Percentiles rank a stretch among this genome's conserved stretches.
These are phyloP conservation scores for Anneissia japonica DNA, from an alignment of 35 echinoderm and acorn worm species.

Conservation along the genomic window DNA sequence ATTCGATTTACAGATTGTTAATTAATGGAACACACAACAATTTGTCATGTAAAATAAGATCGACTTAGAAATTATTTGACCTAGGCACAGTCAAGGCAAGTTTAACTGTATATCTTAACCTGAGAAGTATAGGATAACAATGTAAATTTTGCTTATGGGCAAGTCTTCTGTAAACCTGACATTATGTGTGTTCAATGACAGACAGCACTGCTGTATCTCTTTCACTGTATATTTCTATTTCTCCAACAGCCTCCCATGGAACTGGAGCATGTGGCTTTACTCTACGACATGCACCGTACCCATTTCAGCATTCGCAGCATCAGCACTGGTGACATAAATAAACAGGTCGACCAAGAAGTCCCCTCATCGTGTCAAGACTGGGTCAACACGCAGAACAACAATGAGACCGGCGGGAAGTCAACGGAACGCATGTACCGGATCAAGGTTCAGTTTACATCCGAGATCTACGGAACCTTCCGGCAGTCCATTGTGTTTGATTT, in stretches of 20 bases:
- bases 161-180: too few species aligned
- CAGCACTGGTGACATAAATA: conserved; percentile 56
- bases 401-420: conserved; percentile 38
- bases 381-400: conserved; percentile 47
- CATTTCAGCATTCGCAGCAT: conserved; percentile 87
- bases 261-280: conserved; percentile 67
- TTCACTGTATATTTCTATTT: neutral
- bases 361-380: conserved; percentile 86
- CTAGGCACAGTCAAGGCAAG: too few species aligned
- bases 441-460: conserved; percentile 91
- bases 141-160: too few species aligned
- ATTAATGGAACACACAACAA: too few species aligned
- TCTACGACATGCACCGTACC: conserved; percentile 87
- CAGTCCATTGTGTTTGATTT: conserved; percentile 96
- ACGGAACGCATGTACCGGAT: conserved; percentile 84
- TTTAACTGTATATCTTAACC: too few species aligned
- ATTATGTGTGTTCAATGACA: too few species aligned
- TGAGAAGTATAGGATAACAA: too few species aligned
- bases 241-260: conserved; percentile 45
- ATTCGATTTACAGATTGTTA: too few species aligned
- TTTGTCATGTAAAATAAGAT: too few species aligned
- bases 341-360: conserved; percentile 64
- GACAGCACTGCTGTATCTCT: neutral
- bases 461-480: conserved; percentile 98
- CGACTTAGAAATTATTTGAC: too few species aligned